Conservation (phyloP, 2,797 vertebrate genomes). For the Chromobotia macracanthus region DNA sequence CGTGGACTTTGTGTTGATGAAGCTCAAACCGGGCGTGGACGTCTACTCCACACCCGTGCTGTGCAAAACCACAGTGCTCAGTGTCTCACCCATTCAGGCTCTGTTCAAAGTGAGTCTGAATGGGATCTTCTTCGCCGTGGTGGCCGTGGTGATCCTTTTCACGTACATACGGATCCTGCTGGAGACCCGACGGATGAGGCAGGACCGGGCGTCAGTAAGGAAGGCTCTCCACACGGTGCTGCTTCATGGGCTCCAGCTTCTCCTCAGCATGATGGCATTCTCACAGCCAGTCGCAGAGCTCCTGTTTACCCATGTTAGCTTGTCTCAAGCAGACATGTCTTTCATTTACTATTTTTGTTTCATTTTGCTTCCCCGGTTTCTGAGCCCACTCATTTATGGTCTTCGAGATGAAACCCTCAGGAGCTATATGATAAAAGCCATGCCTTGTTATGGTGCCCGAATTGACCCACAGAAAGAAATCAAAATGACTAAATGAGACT, state of each 20-base stretch:
- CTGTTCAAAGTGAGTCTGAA: constrained; percentile 64
- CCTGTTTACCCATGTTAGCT: constrained; percentile 56
- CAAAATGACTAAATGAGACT: constrained; percentile 18
- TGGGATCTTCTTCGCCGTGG: constrained; percentile 70
- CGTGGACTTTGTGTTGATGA: constrained; percentile 59
- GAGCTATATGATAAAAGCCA: constrained; percentile 56
- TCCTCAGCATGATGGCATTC: constrained; percentile 75
- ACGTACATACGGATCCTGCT: constrained; percentile 78
- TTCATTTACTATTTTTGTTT: constrained; percentile 77
- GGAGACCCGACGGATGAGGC: constrained; percentile 72
- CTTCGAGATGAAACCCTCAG: constrained; percentile 73
- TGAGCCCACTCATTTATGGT: constrained; percentile 78
- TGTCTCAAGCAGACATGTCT: constrained; percentile 63
- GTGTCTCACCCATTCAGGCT: constrained; percentile 64
- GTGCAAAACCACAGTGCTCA: constrained; percentile 58
- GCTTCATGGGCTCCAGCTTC: constrained; percentile 77
- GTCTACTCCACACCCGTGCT: constrained; percentile 55
- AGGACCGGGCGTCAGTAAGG: constrained; percentile 69
- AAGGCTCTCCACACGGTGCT: constrained; percentile 79
- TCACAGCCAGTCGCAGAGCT: constrained; percentile 68
- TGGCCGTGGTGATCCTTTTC: constrained; percentile 73
- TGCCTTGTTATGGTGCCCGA: constrained; percentile 56
- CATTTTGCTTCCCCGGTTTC: constrained; percentile 72
- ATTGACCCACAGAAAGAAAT: constrained; percentile 22
- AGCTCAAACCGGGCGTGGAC: constrained; percentile 43